Percentiles rank a stretch among this genome's conserved stretches.
Evolutionary conservation across 1,140 invertebrate genomes (phyloP).

Genomic region (Bombus ignitus): DNA sequence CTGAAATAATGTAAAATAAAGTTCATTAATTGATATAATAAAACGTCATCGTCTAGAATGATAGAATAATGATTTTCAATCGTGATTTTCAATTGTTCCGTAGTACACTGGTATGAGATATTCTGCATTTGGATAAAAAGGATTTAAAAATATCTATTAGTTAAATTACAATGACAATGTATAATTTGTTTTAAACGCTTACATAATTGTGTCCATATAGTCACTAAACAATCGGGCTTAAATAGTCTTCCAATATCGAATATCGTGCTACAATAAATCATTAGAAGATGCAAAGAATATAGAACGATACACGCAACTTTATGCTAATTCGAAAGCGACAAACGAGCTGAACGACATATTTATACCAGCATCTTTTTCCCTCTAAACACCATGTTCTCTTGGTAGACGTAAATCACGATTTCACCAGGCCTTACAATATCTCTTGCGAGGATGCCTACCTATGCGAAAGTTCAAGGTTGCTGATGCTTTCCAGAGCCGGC

Average conservation of each 20-base stretch:
- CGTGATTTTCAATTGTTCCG: no score
- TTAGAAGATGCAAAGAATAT: neutral
- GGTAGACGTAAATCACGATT: conserved; percentile 43
- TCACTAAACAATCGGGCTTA: neutral
- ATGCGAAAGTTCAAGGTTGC: conserved; percentile 54
- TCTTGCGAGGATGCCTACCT: conserved; percentile 36
- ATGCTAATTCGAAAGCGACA: neutral
- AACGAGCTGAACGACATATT: conserved; percentile 15
- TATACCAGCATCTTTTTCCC: conserved; percentile 1
- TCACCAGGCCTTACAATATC: conserved; percentile 40
- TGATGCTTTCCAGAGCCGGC: conserved; percentile 2
- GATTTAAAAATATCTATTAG: neutral
- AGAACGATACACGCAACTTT: neutral
- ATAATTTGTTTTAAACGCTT: neutral
- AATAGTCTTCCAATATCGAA: neutral
- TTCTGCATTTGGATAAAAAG: neutral
- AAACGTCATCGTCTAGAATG: neutral
- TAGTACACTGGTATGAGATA: neutral
- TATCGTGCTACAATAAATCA: neutral
- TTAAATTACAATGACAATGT: neutral
- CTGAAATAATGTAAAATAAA: neutral
- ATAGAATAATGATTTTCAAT: no score
- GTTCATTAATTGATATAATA: neutral
- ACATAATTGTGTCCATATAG: neutral
- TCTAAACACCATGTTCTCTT: conserved; percentile 2